Evolutionary conservation across 2,113 vertebrate genomes (phyloP).

Genomic region (Sebastes fasciatus): DNA sequence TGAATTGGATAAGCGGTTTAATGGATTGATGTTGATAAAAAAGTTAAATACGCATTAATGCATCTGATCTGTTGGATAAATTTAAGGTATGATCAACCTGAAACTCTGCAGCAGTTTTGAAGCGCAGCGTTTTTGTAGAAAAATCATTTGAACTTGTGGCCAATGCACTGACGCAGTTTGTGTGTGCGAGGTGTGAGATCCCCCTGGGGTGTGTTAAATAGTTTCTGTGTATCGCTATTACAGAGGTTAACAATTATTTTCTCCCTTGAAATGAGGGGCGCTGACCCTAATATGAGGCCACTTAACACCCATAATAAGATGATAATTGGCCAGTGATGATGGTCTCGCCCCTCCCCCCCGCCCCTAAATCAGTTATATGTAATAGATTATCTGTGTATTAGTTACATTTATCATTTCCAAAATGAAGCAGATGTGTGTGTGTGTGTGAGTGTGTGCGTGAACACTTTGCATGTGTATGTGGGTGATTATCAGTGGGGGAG

Average conservation of each 20-base stretch:
- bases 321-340: constrained; percentile 88
- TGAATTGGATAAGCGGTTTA: background rate
- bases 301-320: constrained; percentile 88
- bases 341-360: constrained; percentile 46
- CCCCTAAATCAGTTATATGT: constrained; percentile 71
- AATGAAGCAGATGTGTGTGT: constrained; percentile 23
- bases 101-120: background rate
- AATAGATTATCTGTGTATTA: constrained; percentile 81
- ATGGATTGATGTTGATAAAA: no score
- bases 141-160: constrained; percentile 39
- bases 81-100: background rate
- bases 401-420: constrained; percentile 80
- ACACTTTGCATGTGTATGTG: constrained; percentile 11
- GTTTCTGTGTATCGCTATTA: constrained; percentile 79
- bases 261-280: constrained; percentile 89
- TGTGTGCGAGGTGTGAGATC: constrained; percentile 14
- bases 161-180: background rate
- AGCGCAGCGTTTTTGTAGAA: constrained; percentile 4
- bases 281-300: constrained; percentile 89
- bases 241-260: constrained; percentile 85
- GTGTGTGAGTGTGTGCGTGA: background rate
- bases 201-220: constrained; percentile 78
- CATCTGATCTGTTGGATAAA: constrained; percentile 22
- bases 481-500: constrained; percentile 55
- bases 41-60: background rate